Conservation (phyloP, 2,797 vertebrate species). For the Halcyon leucocephala region DNA sequence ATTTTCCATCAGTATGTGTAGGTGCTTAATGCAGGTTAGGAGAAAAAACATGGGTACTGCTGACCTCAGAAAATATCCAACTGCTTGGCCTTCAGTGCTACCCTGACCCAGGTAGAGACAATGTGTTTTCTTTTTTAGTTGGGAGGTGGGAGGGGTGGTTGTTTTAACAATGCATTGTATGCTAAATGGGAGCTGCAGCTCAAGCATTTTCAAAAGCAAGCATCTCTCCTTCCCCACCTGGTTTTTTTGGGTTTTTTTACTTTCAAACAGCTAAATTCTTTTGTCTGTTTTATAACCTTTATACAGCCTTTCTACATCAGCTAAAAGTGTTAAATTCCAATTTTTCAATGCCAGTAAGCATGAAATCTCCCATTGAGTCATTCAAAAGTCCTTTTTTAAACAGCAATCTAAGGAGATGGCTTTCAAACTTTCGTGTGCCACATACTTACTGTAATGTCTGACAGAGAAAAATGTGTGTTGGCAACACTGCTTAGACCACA, state of each 20-base stretch:
- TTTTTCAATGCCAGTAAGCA: neutral
- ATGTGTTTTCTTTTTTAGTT: neutral
- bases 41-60: neutral
- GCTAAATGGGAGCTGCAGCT: neutral
- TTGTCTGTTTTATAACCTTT: neutral
- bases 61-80: neutral
- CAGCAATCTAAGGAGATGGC: neutral
- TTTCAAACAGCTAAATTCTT: neutral
- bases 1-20: neutral
- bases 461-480: slow-evolving; percentile 46
- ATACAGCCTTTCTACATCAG: neutral
- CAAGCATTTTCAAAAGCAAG: neutral
- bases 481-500: slow-evolving; percentile 33
- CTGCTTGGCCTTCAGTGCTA: neutral
- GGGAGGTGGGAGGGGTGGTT: accelerated
- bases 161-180: neutral
- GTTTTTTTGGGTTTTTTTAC: neutral
- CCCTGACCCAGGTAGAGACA: neutral
- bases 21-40: neutral
- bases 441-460: neutral
- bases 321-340: neutral
- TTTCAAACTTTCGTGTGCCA: slow-evolving; percentile 14
- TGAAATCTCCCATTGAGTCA: neutral
- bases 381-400: slow-evolving; percentile 2
- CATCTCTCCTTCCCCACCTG: neutral